Conservation (phyloP, 2,797 vertebrate genomes). For the Mus caroli region DNA sequence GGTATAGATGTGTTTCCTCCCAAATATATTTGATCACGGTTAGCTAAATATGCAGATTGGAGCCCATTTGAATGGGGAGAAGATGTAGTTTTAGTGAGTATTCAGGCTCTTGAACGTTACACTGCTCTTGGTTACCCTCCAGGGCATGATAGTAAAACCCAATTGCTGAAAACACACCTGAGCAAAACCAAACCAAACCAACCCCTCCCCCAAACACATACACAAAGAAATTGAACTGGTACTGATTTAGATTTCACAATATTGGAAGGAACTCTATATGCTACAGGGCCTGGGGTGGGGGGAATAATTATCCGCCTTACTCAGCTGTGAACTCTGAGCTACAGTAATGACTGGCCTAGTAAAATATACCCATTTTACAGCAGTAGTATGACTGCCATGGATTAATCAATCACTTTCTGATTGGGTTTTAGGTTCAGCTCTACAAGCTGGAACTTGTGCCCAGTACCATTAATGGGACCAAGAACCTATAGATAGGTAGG, state of each 20-base stretch:
- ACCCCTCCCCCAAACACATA: too few relatives aligned
- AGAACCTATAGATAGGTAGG: not conserved
- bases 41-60: not conserved
- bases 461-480: not conserved
- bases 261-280: not conserved
- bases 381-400: not conserved
- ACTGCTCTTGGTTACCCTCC: not conserved
- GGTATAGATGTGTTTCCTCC: not conserved
- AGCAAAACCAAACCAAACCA: not conserved
- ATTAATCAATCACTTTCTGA: not conserved
- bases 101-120: not conserved
- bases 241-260: not conserved
- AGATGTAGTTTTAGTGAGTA: not conserved
- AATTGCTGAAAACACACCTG: not conserved
- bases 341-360: not conserved
- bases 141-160: not conserved
- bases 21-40: not conserved
- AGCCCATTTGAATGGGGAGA: not conserved
- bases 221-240: not conserved
- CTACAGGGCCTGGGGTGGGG: not conserved
- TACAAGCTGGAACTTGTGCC: not conserved
- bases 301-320: not conserved
- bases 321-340: not conserved
- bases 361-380: not conserved
- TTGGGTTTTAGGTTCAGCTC: not conserved